A percentile compares a stretch with the other conserved stretches of the same genome.
phyloP scores from a whole-genome alignment of 2,888 invertebrate species.

The Apodemia duryi region DNA sequence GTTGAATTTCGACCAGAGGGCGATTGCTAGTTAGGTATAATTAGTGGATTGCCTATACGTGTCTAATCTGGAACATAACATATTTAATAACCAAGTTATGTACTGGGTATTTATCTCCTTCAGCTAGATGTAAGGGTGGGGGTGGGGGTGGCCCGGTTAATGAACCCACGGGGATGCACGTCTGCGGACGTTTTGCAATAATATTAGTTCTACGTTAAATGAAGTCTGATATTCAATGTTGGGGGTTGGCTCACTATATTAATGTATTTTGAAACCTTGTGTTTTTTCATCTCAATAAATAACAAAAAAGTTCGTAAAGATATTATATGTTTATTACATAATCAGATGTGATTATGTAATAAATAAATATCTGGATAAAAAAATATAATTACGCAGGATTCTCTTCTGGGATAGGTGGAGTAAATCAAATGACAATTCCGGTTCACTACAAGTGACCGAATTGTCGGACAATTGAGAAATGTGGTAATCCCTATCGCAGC shows the following conservation, averaged over 20 bases:
- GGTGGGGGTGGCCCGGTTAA: slow-evolving; percentile 46
- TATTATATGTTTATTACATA: too few species aligned
- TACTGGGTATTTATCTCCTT: slow-evolving; percentile 33
- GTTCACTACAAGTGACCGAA: too few species aligned
- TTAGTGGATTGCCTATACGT: neutral
- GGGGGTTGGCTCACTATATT: neutral
- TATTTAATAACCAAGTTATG: slow-evolving; percentile 32
- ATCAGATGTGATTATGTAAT: too few species aligned
- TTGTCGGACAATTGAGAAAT: too few species aligned
- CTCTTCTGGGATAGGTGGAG: too few species aligned
- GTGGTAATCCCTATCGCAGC: too few species aligned
- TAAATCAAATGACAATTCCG: too few species aligned
- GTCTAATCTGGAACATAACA: slow-evolving; percentile 34
- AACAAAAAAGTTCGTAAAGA: too few species aligned
- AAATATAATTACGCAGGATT: too few species aligned
- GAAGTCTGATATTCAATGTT: slow-evolving; percentile 23
- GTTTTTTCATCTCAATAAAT: neutral
- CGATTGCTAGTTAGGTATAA: too few species aligned
- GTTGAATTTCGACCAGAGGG: too few species aligned
- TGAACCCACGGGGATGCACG: slow-evolving; percentile 64
- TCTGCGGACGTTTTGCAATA: slow-evolving; percentile 50
- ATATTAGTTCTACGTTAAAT: slow-evolving; percentile 57
- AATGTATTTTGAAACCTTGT: neutral
- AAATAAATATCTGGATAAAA: too few species aligned
- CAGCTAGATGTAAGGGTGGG: slow-evolving; percentile 22